A percentile compares a stretch with the other conserved stretches of the same genome.
Conservation (phyloP, 37 sponge, comb jelly and placozoan genomes). For the Diacarnus erythraeanus region DNA sequence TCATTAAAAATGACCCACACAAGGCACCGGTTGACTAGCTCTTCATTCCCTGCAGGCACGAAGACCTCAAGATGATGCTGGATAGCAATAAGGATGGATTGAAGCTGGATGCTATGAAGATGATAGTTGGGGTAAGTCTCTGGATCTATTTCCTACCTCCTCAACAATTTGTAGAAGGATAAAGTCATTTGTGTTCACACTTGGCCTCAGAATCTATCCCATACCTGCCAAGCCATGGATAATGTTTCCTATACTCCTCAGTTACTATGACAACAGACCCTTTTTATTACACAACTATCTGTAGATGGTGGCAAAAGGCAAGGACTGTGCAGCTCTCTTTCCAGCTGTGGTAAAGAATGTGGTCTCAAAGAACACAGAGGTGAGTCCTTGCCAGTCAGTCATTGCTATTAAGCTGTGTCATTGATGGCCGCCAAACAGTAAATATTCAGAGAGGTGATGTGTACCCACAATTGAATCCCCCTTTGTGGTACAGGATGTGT, state of each 20-base stretch:
- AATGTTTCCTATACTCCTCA: no score
- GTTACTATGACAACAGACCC: no score
- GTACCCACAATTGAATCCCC: no score
- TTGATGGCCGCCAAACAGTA: background rate
- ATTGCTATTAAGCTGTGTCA: background rate
- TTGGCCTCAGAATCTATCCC: no score
- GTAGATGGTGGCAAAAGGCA: conserved; percentile 97
- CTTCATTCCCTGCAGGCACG: conserved; percentile 63
- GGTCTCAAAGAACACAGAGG: conserved; percentile 93
- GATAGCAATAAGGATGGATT: conserved; percentile 85
- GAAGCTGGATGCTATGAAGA: conserved; percentile 94
- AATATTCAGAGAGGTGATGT: no score
- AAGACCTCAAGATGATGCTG: conserved; percentile 79
- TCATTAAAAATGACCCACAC: no score
- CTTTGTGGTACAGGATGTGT: no score
- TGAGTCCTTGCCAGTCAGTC: conserved; percentile 16
- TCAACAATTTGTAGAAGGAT: no score
- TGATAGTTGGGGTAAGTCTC: conserved; percentile 74
- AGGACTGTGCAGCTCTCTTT: conserved; percentile 89
- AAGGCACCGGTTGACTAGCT: no score
- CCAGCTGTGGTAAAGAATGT: conserved; percentile 99
- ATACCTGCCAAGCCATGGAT: no score
- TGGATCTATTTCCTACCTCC: background rate
- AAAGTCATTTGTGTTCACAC: no score
- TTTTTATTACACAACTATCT: background rate